Evolutionary conservation across 1,140 invertebrate species (phyloP).

Genomic region (Polypedilum pembai): DNA sequence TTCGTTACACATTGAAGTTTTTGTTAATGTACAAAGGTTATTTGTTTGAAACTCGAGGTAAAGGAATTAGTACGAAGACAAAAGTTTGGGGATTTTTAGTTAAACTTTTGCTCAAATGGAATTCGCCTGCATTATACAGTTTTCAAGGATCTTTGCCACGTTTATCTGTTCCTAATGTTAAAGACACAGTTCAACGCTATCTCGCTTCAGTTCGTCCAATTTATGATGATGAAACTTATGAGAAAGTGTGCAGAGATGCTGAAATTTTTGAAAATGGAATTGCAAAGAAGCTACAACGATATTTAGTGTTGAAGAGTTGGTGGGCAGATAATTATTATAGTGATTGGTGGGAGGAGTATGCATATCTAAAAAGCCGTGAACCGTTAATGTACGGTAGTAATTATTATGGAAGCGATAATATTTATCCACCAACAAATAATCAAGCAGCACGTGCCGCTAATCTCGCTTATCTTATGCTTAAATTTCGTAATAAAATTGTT

Average conservation of each 20-base stretch:
- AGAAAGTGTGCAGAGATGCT: not conserved
- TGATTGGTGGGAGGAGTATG: slow-evolving; percentile 99
- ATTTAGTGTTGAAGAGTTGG: slow-evolving; percentile 17
- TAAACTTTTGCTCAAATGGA: slow-evolving; percentile 40
- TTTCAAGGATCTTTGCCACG: not conserved
- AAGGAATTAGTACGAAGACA: slow-evolving; percentile 63
- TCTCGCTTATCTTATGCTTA: slow-evolving; percentile 72
- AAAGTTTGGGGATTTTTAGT: slow-evolving; percentile 77
- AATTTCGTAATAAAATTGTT: slow-evolving; percentile 82
- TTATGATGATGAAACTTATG: slow-evolving; percentile 16
- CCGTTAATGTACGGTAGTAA: slow-evolving; percentile 95
- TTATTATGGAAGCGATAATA: slow-evolving; percentile 88
- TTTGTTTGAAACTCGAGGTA: slow-evolving; percentile 89
- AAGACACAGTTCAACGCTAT: not conserved
- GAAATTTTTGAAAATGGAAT: slow-evolving; percentile 1
- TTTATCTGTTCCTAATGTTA: not conserved
- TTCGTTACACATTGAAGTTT: slow-evolving; percentile 78
- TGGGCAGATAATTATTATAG: slow-evolving; percentile 84
- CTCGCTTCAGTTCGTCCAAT: not conserved
- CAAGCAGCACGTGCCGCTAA: slow-evolving; percentile 90
- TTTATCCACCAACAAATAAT: slow-evolving; percentile 69
- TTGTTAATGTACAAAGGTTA: slow-evolving; percentile 94
- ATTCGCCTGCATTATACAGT: not conserved
- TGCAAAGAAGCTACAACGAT: not conserved
- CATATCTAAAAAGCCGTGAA: slow-evolving; percentile 82